These are phyloP conservation scores for Bugulina stolonifera DNA, from an alignment of 2,888 invertebrate species.

Conservation along the genomic window DNA sequence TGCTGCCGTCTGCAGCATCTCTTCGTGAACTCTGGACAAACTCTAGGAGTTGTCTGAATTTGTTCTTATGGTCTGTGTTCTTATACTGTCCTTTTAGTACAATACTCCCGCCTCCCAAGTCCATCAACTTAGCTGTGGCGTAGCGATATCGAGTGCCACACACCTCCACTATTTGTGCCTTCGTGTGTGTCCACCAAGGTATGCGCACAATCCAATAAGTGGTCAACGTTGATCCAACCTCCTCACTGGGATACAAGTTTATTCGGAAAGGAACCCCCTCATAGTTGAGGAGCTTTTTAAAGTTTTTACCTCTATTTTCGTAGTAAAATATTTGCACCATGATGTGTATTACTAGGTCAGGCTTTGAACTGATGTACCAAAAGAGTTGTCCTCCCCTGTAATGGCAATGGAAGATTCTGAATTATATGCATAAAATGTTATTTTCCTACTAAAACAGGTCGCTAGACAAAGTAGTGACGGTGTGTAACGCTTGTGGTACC, in stretches of 20 bases:
- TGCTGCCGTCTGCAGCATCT: conserved; percentile 33
- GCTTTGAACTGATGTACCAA: no score
- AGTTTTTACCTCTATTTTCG: conserved; percentile 75
- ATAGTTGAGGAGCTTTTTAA: conserved; percentile 72
- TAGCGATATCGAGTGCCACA: conserved; percentile 70
- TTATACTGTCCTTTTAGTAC: conserved; percentile 75
- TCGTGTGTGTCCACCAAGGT: conserved; percentile 77
- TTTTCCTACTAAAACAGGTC: no score
- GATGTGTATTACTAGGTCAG: no score
- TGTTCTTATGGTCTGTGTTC: conserved; percentile 43
- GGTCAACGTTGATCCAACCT: conserved; percentile 79
- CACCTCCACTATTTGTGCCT: conserved; percentile 78
- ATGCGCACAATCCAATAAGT: conserved; percentile 76
- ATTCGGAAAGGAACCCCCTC: conserved; percentile 79
- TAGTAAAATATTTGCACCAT: conserved; percentile 67
- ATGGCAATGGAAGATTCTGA: no score
- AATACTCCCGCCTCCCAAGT: conserved; percentile 71
- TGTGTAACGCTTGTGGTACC: no score
- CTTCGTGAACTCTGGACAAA: background rate
- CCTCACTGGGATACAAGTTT: conserved; percentile 77
- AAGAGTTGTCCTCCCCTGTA: no score
- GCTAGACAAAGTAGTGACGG: no score
- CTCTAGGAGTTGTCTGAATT: background rate
- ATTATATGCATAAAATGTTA: no score
- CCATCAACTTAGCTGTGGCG: conserved; percentile 73